These are phyloP conservation scores for Cheiracanthium punctorium DNA, from an alignment of 2,888 invertebrate species.

Conservation along the genomic window DNA sequence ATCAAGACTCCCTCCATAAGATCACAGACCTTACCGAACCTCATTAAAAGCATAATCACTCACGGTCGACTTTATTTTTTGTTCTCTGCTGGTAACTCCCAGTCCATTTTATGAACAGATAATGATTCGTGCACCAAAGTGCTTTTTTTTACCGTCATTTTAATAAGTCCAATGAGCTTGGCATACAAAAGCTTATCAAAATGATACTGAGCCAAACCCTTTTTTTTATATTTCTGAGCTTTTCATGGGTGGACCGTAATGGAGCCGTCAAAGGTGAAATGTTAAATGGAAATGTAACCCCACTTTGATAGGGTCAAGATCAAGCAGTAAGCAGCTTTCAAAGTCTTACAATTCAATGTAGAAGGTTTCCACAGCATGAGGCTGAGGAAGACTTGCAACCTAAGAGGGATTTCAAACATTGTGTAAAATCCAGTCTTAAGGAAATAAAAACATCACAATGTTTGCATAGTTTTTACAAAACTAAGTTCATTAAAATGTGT, in stretches of 20 bases:
- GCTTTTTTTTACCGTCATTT: not conserved
- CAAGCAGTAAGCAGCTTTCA: constrained; percentile 14
- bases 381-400: no score
- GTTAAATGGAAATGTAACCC: constrained; percentile 57
- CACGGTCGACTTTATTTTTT: not conserved
- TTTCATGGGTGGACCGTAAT: constrained; percentile 31
- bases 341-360: not conserved
- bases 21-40: not conserved
- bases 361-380: not conserved
- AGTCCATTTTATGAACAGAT: constrained; percentile 1
- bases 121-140: not conserved
- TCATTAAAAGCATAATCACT: constrained; percentile 4
- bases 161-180: constrained; percentile 4
- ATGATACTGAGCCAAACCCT: constrained; percentile 8
- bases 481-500: no score
- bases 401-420: no score
- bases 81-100: not conserved
- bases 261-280: constrained; percentile 62
- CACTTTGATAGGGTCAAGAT: constrained; percentile 53
- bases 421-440: no score
- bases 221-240: not conserved
- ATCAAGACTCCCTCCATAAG: not conserved
- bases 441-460: no score
- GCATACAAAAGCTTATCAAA: constrained; percentile 10
- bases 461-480: no score